Evolutionary conservation across 1,140 invertebrate genomes (phyloP).

Genomic region (Adoxophyes honmai): DNA sequence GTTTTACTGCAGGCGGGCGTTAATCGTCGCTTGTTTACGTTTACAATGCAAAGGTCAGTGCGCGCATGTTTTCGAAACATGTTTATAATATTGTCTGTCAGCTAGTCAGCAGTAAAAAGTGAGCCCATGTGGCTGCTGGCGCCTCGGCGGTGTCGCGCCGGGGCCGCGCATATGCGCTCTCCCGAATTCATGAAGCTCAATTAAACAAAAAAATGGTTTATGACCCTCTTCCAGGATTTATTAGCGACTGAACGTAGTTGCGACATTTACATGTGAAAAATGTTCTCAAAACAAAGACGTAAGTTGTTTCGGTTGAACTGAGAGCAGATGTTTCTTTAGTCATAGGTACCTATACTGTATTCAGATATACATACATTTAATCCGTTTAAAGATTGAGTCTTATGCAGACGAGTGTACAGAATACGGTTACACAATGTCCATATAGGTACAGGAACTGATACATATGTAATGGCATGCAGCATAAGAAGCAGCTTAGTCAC

Average conservation of each 20-base stretch:
- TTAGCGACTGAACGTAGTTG: constrained; percentile 1
- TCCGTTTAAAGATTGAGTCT: neutral
- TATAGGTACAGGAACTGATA: constrained; percentile 11
- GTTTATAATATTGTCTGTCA: constrained; percentile 46
- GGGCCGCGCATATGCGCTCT: constrained; percentile 44
- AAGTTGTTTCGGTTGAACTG: too few species aligned
- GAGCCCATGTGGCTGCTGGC: constrained; percentile 41
- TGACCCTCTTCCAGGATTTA: constrained; percentile 2
- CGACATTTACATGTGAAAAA: constrained; percentile 6
- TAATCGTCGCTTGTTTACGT: constrained; percentile 14
- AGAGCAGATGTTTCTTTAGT: too few species aligned
- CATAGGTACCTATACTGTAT: too few species aligned
- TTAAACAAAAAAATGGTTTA: constrained; percentile 5
- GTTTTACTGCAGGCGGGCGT: constrained; percentile 3
- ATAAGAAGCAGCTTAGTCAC: constrained; percentile 21
- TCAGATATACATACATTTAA: too few species aligned
- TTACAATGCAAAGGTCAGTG: constrained; percentile 29
- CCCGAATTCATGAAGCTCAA: constrained; percentile 23
- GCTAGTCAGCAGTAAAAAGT: constrained; percentile 26
- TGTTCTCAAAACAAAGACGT: too few species aligned
- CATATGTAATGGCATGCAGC: neutral
- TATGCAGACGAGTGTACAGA: neutral
- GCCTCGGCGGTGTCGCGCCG: constrained; percentile 34
- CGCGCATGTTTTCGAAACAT: constrained; percentile 24
- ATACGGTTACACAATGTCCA: constrained; percentile 1